A percentile compares a stretch with the other conserved stretches of the same genome.
These are phyloP conservation scores for Cardiocondyla obscurior DNA, from an alignment of 1,140 invertebrate genomes.

Conservation along the genomic window DNA sequence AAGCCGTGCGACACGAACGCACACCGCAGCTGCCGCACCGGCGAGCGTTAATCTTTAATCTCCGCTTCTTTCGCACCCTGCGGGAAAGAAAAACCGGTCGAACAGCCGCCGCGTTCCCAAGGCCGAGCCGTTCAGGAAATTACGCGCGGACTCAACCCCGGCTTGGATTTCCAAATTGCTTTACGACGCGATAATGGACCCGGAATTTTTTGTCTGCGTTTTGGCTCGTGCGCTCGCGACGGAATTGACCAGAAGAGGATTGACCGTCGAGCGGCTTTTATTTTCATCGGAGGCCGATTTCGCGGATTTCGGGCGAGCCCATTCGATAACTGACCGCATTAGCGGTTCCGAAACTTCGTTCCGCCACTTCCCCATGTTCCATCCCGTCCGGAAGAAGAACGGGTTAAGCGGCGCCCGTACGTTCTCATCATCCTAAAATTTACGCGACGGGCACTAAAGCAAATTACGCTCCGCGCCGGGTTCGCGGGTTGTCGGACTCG, in stretches of 20 bases:
- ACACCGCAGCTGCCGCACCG: neutral
- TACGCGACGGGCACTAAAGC: constrained; percentile 65
- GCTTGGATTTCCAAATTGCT: constrained; percentile 59
- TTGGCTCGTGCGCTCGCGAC: neutral
- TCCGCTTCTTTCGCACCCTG: constrained; percentile 44
- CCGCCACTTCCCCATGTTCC: neutral
- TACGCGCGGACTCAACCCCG: constrained; percentile 16
- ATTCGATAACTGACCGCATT: constrained; percentile 61
- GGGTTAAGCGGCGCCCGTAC: constrained; percentile 65
- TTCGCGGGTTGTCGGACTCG: constrained; percentile 23
- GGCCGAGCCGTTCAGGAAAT: constrained; percentile 44
- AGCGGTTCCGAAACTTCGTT: constrained; percentile 48
- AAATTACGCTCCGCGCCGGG: constrained; percentile 63
- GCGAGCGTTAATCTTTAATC: constrained; percentile 52
- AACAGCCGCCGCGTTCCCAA: constrained; percentile 45
- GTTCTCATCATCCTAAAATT: constrained; percentile 69
- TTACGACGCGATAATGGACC: constrained; percentile 60
- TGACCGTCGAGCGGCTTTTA: constrained; percentile 30
- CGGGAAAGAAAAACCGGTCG: constrained; percentile 47
- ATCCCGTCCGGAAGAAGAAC: neutral
- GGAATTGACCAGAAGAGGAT: constrained; percentile 47
- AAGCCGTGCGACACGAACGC: constrained; percentile 5
- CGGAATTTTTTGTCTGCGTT: neutral
- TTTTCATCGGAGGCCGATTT: constrained; percentile 20
- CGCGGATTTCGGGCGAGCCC: constrained; percentile 43